These are phyloP conservation scores for Eufriesea mexicana DNA, from an alignment of 1,140 invertebrate species.

Conservation along the genomic window DNA sequence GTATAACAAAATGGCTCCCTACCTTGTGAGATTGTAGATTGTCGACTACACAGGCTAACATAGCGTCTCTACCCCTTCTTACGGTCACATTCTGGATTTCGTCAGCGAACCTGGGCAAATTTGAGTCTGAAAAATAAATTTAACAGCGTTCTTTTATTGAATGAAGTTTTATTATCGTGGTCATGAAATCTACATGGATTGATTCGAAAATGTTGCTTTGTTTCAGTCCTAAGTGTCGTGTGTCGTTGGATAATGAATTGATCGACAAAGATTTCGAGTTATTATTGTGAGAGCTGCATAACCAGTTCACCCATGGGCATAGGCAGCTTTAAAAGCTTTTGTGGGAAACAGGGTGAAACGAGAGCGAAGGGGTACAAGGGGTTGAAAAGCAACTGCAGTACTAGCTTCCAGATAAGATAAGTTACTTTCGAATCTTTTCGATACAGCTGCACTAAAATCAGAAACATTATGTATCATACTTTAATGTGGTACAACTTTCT, in stretches of 20 bases:
- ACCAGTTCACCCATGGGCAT: conserved; percentile 63
- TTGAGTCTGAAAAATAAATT: conserved; percentile 50
- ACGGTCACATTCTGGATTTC: conserved; percentile 96
- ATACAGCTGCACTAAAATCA: too few species aligned
- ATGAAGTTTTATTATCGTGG: too few species aligned
- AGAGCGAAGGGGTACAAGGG: neutral
- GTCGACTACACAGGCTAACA: conserved; percentile 96
- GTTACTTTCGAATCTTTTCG: conserved; percentile 50
- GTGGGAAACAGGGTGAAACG: conserved; percentile 15
- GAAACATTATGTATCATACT: too few species aligned
- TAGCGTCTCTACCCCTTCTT: conserved; percentile 92
- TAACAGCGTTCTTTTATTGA: neutral
- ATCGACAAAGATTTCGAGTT: conserved; percentile 57
- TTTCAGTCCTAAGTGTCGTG: conserved; percentile 27
- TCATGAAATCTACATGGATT: too few species aligned
- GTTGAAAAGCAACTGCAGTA: conserved; percentile 6
- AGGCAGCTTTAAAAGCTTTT: conserved; percentile 65
- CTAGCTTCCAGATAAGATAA: conserved; percentile 55
- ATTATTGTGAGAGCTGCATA: conserved; percentile 62
- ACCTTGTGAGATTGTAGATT: conserved; percentile 95
- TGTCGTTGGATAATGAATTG: conserved; percentile 55
- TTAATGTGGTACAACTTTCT: too few species aligned
- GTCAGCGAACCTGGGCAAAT: conserved; percentile 91
- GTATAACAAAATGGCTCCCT: conserved; percentile 69
- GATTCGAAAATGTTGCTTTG: neutral